phyloP scores from a whole-genome alignment of 2,113 vertebrate species.

The Gasterosteus nipponicus region DNA sequence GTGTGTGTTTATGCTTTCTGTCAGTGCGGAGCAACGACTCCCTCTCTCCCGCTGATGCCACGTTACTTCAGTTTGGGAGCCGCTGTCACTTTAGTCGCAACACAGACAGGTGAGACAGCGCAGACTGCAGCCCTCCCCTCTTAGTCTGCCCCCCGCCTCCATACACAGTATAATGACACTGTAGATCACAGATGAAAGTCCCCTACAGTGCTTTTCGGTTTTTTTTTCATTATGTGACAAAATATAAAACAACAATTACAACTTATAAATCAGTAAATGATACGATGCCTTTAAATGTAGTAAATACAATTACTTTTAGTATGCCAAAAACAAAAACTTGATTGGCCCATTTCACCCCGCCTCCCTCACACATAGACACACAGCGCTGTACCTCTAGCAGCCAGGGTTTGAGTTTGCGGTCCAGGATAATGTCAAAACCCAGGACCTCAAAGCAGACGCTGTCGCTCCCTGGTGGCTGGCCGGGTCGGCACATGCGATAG shows the following conservation, averaged over 20 bases:
- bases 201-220: background rate
- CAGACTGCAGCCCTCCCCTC: slow-evolving; percentile 33
- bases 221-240: slow-evolving; percentile 1
- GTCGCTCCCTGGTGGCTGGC: slow-evolving; percentile 95
- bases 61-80: slow-evolving; percentile 63
- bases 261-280: background rate
- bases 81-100: slow-evolving; percentile 48
- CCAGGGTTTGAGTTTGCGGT: slow-evolving; percentile 98
- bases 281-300: background rate
- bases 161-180: slow-evolving; percentile 1
- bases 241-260: background rate
- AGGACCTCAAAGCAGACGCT: slow-evolving; percentile 98
- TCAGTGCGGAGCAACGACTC: slow-evolving; percentile 58
- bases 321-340: background rate
- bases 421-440: slow-evolving; percentile 97
- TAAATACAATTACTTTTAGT: background rate
- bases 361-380: background rate
- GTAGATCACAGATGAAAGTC: background rate
- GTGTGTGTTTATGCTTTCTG: slow-evolving; percentile 74
- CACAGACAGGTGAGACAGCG: slow-evolving; percentile 46
- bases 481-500: slow-evolving; percentile 97
- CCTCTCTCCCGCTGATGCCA: slow-evolving; percentile 47
- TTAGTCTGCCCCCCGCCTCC: background rate
- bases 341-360: background rate
- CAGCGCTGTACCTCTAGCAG: slow-evolving; percentile 90